phyloP scores from a whole-genome alignment of 2,797 vertebrate species.

The Helicolenus hilgendorfi region DNA sequence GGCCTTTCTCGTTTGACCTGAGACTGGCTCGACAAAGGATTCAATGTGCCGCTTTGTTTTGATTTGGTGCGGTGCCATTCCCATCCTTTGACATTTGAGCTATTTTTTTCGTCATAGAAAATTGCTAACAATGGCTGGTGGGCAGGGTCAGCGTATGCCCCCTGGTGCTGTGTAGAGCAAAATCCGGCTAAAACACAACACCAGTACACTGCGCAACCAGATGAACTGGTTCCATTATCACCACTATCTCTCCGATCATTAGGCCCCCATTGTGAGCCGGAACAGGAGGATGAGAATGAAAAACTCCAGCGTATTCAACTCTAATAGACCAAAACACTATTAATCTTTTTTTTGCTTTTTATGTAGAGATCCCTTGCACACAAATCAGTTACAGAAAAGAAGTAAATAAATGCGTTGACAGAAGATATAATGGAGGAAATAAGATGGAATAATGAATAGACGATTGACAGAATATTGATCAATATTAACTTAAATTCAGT shows the following conservation, averaged over 20 bases:
- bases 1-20: conserved; percentile 83
- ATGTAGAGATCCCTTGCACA: not conserved
- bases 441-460: not conserved
- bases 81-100: conserved; percentile 88
- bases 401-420: not conserved
- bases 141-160: conserved; percentile 74
- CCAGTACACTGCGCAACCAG: conserved; percentile 63
- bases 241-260: conserved; percentile 30
- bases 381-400: not conserved
- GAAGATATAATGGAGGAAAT: not conserved
- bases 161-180: conserved; percentile 55
- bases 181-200: conserved; percentile 46
- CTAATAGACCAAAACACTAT: not conserved
- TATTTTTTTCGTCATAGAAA: conserved; percentile 74
- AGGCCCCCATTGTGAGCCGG: conserved; percentile 20
- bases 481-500: not conserved
- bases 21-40: conserved; percentile 75
- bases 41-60: conserved; percentile 84
- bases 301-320: not conserved
- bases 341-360: not conserved
- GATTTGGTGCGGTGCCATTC: conserved; percentile 82
- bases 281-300: not conserved
- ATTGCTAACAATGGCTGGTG: conserved; percentile 81
- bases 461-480: rapidly evolving
- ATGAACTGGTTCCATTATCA: conserved; percentile 74